Conservation (phyloP, 2,888 invertebrate species). For the Amblyteles armatorius region DNA sequence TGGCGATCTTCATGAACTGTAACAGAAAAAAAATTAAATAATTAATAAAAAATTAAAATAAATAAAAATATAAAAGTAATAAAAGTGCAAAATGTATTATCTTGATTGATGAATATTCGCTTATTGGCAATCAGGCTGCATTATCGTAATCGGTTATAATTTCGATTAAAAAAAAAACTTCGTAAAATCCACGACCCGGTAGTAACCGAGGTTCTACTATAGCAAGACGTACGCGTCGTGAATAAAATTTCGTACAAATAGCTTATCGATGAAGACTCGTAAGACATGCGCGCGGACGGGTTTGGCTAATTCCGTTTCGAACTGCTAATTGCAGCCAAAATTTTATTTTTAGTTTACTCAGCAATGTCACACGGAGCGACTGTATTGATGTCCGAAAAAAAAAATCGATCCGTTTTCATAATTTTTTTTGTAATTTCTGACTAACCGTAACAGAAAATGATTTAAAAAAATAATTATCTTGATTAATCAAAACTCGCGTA, state of each 20-base stretch:
- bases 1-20: slow-evolving; percentile 94
- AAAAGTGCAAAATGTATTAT: background rate
- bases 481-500: too few species aligned
- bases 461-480: too few species aligned
- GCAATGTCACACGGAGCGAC: background rate
- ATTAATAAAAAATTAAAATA: background rate
- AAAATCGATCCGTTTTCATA: slow-evolving; percentile 11
- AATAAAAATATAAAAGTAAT: background rate
- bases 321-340: background rate
- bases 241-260: slow-evolving; percentile 24
- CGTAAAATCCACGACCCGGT: too few species aligned
- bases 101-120: background rate
- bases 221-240: background rate
- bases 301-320: slow-evolving; percentile 7
- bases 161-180: too few species aligned
- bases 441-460: too few species aligned
- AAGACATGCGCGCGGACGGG: background rate
- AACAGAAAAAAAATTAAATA: slow-evolving; percentile 31
- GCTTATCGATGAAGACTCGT: background rate
- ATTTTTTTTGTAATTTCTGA: background rate
- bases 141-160: too few species aligned
- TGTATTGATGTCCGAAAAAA: background rate
- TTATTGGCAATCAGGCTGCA: too few species aligned
- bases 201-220: too few species aligned
- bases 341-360: background rate